A percentile compares a stretch with the other conserved stretches of the same genome.
phyloP scores from a whole-genome alignment of 2,113 vertebrate genomes.

The Tricholaema leucomelas region DNA sequence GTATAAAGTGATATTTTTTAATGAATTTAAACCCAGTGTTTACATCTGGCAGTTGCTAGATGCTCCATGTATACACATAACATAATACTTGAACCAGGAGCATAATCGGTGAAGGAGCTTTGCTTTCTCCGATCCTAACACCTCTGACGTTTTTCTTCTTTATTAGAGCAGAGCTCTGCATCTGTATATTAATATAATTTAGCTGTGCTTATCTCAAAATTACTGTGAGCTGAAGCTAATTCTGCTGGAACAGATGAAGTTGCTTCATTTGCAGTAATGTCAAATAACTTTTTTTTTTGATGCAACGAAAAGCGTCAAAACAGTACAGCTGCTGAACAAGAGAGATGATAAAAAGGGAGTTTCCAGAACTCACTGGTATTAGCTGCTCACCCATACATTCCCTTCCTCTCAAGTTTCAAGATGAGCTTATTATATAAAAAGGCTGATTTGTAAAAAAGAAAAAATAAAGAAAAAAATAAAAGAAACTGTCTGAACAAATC shows the following conservation, averaged over 20 bases:
- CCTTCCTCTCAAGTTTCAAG: conserved; percentile 83
- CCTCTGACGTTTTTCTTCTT: not conserved
- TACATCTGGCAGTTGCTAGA: not conserved
- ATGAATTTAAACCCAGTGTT: conserved; percentile 35
- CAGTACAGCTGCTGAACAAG: conserved; percentile 66
- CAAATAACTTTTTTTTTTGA: conserved; percentile 24
- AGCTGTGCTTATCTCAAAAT: not conserved
- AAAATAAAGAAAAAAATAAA: not conserved
- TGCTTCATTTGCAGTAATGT: conserved; percentile 27
- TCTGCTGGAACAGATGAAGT: conserved; percentile 13
- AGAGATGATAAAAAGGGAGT: conserved; percentile 78
- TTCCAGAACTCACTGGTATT: conserved; percentile 79
- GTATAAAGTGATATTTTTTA: conserved; percentile 4
- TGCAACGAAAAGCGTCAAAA: conserved; percentile 67
- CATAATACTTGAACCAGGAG: not conserved
- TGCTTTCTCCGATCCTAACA: not conserved
- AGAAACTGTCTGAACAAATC: conserved; percentile 60
- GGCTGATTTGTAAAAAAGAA: conserved; percentile 61
- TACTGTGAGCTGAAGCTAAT: not conserved
- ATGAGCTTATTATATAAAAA: conserved; percentile 75
- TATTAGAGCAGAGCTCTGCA: not conserved
- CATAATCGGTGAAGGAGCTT: not conserved
- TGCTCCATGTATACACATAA: not conserved
- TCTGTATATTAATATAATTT: not conserved
- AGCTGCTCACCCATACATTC: conserved; percentile 76